phyloP scores from a whole-genome alignment of 2,113 vertebrate genomes.

The Oenanthe melanoleuca region DNA sequence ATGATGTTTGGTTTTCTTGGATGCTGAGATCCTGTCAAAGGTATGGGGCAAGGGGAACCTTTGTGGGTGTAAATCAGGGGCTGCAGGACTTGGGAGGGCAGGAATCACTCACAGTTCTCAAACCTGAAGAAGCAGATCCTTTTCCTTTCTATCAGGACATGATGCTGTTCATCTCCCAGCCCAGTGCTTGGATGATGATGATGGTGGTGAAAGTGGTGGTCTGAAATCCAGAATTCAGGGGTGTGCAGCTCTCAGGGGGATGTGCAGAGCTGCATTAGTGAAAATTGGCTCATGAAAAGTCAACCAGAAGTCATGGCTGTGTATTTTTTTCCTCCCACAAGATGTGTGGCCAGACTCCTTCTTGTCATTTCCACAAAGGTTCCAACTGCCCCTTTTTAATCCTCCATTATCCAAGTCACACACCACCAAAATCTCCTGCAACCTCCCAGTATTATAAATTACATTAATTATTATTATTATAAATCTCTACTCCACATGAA shows the following conservation, averaged over 20 bases:
- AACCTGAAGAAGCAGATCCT: neutral
- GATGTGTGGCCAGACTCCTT: neutral
- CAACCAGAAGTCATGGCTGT: neutral
- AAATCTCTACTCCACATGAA: neutral
- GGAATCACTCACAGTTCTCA: neutral
- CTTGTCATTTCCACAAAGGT: neutral
- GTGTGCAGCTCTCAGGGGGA: neutral
- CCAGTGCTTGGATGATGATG: neutral
- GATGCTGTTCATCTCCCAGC: neutral
- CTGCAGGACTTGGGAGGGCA: neutral
- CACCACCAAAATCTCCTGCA: neutral
- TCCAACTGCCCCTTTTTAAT: neutral
- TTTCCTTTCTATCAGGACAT: neutral
- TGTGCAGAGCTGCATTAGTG: neutral
- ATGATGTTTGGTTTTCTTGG: neutral
- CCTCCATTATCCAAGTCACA: neutral
- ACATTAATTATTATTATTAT: neutral
- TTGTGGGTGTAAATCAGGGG: neutral
- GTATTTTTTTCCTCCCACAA: neutral
- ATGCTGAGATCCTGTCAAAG: neutral
- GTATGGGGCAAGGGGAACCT: neutral
- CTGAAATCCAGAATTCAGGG: neutral
- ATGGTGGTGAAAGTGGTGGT: neutral
- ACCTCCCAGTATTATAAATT: neutral
- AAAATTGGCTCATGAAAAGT: neutral